A percentile compares a stretch with the other conserved stretches of the same genome.
Conservation (phyloP, 1,140 invertebrate genomes). For the Brachionus rotundiformis region DNA sequence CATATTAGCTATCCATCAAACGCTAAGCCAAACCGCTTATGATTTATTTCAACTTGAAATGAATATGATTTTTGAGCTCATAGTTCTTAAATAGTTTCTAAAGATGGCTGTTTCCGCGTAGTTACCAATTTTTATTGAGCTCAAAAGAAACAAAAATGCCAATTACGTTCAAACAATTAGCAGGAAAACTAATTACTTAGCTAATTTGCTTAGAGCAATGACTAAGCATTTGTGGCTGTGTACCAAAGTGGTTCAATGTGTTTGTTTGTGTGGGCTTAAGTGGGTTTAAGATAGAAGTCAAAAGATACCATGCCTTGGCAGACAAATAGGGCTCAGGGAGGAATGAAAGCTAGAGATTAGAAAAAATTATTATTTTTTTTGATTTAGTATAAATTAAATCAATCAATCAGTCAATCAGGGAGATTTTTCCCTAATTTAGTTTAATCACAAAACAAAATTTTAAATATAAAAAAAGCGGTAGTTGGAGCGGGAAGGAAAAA, state of each 20-base stretch:
- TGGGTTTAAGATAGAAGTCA: too few relatives aligned
- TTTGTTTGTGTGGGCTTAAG: too few relatives aligned
- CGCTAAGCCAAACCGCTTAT: background rate
- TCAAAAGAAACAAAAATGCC: background rate
- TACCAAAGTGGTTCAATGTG: background rate
- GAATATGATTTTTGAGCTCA: background rate
- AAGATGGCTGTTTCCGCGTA: background rate
- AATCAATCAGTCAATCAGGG: slow-evolving; percentile 13
- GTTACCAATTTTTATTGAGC: background rate
- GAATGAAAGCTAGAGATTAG: background rate
- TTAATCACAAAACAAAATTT: background rate
- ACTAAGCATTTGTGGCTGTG: background rate
- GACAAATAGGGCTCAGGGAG: background rate
- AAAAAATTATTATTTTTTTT: background rate
- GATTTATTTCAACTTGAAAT: background rate
- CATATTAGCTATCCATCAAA: background rate
- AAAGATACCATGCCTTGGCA: too few relatives aligned
- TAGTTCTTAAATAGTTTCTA: background rate
- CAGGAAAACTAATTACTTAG: background rate
- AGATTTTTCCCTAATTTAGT: slow-evolving; percentile 14
- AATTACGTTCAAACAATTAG: background rate
- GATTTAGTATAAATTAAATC: background rate
- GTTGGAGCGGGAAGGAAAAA: background rate
- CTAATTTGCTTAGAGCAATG: background rate
- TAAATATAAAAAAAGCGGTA: background rate